Evolutionary conservation across 2,113 vertebrate genomes (phyloP).

Genomic region (Eulemur macaco): DNA sequence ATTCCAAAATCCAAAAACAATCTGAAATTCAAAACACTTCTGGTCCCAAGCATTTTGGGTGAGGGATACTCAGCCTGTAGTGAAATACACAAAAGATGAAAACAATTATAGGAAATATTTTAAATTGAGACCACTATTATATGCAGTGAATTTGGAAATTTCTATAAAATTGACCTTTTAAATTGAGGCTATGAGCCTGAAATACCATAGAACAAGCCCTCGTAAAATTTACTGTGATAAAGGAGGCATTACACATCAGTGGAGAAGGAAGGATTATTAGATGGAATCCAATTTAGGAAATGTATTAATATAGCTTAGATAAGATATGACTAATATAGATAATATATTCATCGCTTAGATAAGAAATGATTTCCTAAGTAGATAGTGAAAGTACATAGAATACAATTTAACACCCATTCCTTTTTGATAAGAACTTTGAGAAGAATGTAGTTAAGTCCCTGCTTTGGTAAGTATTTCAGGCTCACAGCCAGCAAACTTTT

Average conservation of each 20-base stretch:
- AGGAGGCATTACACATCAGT: not conserved
- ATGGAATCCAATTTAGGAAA: not conserved
- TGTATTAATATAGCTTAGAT: not conserved
- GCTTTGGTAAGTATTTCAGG: not conserved
- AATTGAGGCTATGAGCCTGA: too few species aligned
- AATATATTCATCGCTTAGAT: not conserved
- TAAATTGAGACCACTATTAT: not conserved
- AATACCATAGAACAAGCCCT: not conserved
- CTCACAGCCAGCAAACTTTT: not conserved
- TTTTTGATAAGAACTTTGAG: conserved; percentile 13
- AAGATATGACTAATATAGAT: not conserved
- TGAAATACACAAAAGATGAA: not conserved
- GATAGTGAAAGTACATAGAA: not conserved
- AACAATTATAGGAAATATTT: not conserved
- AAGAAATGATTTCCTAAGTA: not conserved
- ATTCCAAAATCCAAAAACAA: not conserved
- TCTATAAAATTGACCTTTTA: not conserved
- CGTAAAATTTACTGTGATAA: not conserved
- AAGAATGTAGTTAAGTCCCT: not conserved
- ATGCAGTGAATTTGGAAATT: not conserved
- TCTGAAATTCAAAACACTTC: not conserved
- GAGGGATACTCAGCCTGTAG: not conserved
- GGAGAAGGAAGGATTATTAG: not conserved
- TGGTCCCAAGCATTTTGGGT: not conserved
- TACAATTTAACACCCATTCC: not conserved